Conservation (phyloP, 2,113 vertebrate genomes). For the Plotosus lineatus region DNA sequence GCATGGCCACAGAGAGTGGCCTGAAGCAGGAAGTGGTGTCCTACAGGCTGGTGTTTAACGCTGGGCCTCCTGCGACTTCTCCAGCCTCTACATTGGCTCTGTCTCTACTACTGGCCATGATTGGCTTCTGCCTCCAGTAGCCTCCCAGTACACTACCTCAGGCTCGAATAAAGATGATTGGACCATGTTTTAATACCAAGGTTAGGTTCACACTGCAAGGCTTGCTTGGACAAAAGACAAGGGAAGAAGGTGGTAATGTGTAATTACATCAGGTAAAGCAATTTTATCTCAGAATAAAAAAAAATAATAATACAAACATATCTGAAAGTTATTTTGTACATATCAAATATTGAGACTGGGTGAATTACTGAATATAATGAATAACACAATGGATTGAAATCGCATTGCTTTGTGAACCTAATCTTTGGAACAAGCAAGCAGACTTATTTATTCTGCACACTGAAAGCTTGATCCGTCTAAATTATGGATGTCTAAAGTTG, state of each 20-base stretch:
- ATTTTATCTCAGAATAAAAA: conserved; percentile 23
- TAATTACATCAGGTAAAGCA: conserved; percentile 49
- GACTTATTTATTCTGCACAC: conserved; percentile 44
- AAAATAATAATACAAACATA: conserved; percentile 43
- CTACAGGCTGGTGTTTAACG: conserved; percentile 71
- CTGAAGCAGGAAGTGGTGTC: conserved; percentile 77
- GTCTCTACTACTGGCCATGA: conserved; percentile 67
- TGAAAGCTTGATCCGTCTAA: conserved; percentile 52
- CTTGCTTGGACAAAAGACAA: conserved; percentile 43
- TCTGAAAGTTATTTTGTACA: conserved; percentile 25
- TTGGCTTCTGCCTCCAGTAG: conserved; percentile 74
- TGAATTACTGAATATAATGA: background rate
- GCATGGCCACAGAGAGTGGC: conserved; percentile 76
- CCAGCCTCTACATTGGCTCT: conserved; percentile 64
- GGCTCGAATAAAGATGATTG: conserved; percentile 52
- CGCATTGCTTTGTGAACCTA: conserved; percentile 70
- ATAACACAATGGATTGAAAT: conserved; percentile 33
- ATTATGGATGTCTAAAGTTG: conserved; percentile 60
- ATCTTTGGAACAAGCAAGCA: conserved; percentile 62
- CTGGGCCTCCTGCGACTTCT: conserved; percentile 61
- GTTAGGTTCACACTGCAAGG: conserved; percentile 67
- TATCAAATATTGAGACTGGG: background rate
- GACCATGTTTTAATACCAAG: conserved; percentile 55
- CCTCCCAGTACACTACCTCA: conserved; percentile 38
- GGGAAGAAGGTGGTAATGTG: conserved; percentile 33